These are phyloP conservation scores for Drosophila monieri DNA, from an alignment of 2,888 invertebrate species.

Conservation along the genomic window DNA sequence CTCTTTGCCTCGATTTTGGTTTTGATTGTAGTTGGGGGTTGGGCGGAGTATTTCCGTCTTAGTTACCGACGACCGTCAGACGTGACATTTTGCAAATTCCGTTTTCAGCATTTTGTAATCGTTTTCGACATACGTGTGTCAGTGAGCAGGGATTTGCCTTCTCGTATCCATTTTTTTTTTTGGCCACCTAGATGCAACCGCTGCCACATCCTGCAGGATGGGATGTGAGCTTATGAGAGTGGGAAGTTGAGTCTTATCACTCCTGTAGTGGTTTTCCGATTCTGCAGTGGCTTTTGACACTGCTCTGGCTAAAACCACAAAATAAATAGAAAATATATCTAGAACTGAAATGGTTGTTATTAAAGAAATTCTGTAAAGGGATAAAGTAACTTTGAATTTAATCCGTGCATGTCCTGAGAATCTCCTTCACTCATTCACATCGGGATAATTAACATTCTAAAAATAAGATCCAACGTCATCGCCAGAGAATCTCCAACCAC, in stretches of 20 bases:
- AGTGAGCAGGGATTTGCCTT: constrained; percentile 4
- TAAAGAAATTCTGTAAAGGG: neutral
- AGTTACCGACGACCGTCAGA: constrained; percentile 70
- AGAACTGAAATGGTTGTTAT: neutral
- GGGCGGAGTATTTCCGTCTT: constrained; percentile 70
- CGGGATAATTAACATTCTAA: neutral
- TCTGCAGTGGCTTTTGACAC: constrained; percentile 14
- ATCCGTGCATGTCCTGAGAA: neutral
- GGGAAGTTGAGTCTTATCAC: neutral
- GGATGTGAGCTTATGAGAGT: neutral
- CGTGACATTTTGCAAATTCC: constrained; percentile 75
- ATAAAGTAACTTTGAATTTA: neutral
- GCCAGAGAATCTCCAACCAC: constrained; percentile 41
- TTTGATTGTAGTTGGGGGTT: constrained; percentile 64
- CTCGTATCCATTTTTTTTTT: neutral
- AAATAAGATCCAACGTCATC: constrained; percentile 26
- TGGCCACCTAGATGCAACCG: neutral
- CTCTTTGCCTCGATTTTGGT: neutral
- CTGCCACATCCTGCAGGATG: constrained; percentile 17
- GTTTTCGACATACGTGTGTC: constrained; percentile 14
- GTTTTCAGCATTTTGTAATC: constrained; percentile 60
- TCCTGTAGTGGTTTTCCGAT: constrained; percentile 29
- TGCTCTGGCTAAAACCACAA: constrained; percentile 11
- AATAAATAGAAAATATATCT: neutral
- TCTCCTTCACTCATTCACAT: neutral